Base-by-base conservation (phyloP, 2,888 invertebrate species). In the Schizotus pectinicornis region DNA sequence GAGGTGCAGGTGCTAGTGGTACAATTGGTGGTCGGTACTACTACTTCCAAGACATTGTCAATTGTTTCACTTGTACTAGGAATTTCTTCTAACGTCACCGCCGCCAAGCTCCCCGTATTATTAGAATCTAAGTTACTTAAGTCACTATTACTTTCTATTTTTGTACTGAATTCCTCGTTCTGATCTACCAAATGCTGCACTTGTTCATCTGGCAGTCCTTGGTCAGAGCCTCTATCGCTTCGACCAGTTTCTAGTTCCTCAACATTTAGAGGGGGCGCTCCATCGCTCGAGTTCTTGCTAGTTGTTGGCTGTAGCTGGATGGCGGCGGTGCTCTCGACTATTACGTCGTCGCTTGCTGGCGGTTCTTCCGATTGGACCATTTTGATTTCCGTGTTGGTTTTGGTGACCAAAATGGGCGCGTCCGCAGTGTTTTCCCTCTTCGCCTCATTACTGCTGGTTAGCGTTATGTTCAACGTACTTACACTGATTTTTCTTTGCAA, bases 381-480 rank as follows among this genome's bases (percentile, higher is more conserved):
- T 38, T 57, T 56, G 1, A 39, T 7, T 31, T 41, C 51, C 2
- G 47, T 12, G 11, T 13, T 37, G 30, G 9, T 45, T 47, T 45
- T 41, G 22, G 37, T 30, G 5, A 46, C 34, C n/a, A 32, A 22
- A 34, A 22, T 37, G n/a, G 53, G 6, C 5, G 6, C 5, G 5
- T 7, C 38, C 3, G 48, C 11, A 13, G 46, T 2, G n/a, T 38
- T 41, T 8, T n/a, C 31, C 30, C 2, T 50, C 36, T 37, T 37
- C 12, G 35, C 39, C 12, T 53, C 48, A 9, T 48, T 35, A 3
- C 46, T 51, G 31, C 42, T 57, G 7, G 48, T 30, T 9, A 67
- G 36, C 1, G 59, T 63, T 46, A 70, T 68, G 50, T 68, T 70
- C 49, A 70, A 50, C 9, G 64, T 68, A 53, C 68, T 67, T 13